Conservation (phyloP, 1,140 invertebrate species). For the Drosophila subobscura region DNA sequence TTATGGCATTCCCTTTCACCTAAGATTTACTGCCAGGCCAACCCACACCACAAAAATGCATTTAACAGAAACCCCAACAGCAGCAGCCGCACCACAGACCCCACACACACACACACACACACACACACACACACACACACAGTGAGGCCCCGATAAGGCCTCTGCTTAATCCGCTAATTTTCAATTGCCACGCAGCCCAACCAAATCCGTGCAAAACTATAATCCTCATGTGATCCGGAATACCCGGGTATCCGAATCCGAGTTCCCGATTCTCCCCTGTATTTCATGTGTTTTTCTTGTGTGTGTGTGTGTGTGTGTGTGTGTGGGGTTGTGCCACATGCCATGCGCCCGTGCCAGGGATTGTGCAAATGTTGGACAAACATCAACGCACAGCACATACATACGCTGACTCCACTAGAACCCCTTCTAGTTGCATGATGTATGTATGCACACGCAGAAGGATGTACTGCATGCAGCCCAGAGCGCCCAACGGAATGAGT, state of each 20-base stretch:
- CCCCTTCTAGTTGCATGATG: too few relatives aligned
- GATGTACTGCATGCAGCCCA: too few relatives aligned
- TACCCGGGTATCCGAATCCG: too few relatives aligned
- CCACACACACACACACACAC: background rate
- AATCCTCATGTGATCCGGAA: conserved; percentile 20
- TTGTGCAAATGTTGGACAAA: conserved; percentile 44
- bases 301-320: conserved; percentile 2
- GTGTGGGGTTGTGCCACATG: background rate
- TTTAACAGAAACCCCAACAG: too few relatives aligned
- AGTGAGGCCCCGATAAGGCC: conserved; percentile 10
- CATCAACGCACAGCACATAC: conserved; percentile 27
- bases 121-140: conserved; percentile 4
- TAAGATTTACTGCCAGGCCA: too few relatives aligned
- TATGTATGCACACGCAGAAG: too few relatives aligned
- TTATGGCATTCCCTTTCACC: too few relatives aligned
- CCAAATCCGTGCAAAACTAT: conserved; percentile 36
- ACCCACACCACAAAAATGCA: too few relatives aligned
- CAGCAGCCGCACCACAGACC: background rate
- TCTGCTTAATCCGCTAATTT: conserved; percentile 44
- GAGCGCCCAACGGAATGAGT: too few relatives aligned
- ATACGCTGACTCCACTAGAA: background rate
- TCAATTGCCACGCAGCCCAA: conserved; percentile 35
- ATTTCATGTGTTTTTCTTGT: conserved; percentile 5
- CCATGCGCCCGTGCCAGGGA: conserved; percentile 1
- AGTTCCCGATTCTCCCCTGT: too few relatives aligned